phyloP scores from a whole-genome alignment of 2,888 invertebrate genomes.

The Thalpophila matura region DNA sequence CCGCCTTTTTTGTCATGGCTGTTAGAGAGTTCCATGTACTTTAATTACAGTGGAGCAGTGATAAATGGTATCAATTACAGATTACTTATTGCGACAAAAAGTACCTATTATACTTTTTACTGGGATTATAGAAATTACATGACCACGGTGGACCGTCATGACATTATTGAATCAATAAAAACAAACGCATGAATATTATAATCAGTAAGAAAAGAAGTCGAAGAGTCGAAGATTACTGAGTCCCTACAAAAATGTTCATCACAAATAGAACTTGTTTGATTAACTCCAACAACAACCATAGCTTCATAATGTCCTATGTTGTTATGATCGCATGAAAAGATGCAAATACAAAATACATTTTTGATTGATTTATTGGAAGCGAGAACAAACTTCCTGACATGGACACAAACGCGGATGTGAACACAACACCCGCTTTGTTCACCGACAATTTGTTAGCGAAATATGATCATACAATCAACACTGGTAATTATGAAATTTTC shows the following conservation, averaged over 20 bases:
- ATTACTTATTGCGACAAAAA: conserved; percentile 39
- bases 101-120: conserved; percentile 33
- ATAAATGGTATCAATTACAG: conserved; percentile 47
- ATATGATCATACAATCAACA: conserved; percentile 40
- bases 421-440: conserved; percentile 49
- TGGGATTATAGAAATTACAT: conserved; percentile 22
- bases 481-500: conserved; percentile 23
- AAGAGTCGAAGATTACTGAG: too few relatives aligned
- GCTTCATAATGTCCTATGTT: too few relatives aligned
- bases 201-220: too few relatives aligned
- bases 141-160: conserved; percentile 10
- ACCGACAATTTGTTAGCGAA: conserved; percentile 43
- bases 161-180: conserved; percentile 7
- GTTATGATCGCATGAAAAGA: not conserved
- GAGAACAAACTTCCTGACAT: conserved; percentile 57
- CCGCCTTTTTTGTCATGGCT: conserved; percentile 64
- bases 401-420: conserved; percentile 54
- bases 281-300: too few relatives aligned
- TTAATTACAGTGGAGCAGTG: conserved; percentile 46
- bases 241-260: too few relatives aligned
- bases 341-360: not conserved
- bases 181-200: too few relatives aligned
- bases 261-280: too few relatives aligned
- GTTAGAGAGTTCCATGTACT: conserved; percentile 58
- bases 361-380: conserved; percentile 48